Percentiles rank a stretch among this genome's conserved stretches.
Conservation (phyloP, 2,888 invertebrate species). For the Acleris sparsana region DNA sequence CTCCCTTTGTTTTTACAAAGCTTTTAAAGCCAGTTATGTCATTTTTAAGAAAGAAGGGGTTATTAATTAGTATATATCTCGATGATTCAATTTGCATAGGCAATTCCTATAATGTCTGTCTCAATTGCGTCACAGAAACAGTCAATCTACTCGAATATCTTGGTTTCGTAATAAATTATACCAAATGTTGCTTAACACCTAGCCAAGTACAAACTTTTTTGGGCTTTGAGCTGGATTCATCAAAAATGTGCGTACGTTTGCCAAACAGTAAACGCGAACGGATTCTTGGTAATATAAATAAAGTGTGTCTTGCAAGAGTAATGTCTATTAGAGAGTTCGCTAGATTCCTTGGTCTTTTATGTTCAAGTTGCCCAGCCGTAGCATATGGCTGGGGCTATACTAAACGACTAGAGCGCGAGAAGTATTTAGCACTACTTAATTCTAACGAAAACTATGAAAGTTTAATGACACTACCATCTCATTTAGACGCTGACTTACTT, state of each 20-base stretch:
- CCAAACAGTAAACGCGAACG: constrained; percentile 14
- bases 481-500: background rate
- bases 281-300: background rate
- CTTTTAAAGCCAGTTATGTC: too few species aligned
- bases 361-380: constrained; percentile 33
- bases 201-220: constrained; percentile 14
- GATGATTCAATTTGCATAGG: constrained; percentile 36
- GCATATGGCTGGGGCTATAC: constrained; percentile 19
- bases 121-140: background rate
- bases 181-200: constrained; percentile 25
- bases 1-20: constrained; percentile 32
- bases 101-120: constrained; percentile 8
- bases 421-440: constrained; percentile 6
- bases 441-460: constrained; percentile 4
- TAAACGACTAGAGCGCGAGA: constrained; percentile 9
- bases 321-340: constrained; percentile 6
- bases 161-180: constrained; percentile 32
- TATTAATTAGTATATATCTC: constrained; percentile 6
- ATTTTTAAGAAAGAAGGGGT: too few species aligned
- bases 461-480: background rate
- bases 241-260: constrained; percentile 25
- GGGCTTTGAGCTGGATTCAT: constrained; percentile 26
- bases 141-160: constrained; percentile 9
- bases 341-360: constrained; percentile 5
- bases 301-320: background rate